Evolutionary conservation across 2,888 invertebrate genomes (phyloP).

Genomic region (Tanypteryx hageni): DNA sequence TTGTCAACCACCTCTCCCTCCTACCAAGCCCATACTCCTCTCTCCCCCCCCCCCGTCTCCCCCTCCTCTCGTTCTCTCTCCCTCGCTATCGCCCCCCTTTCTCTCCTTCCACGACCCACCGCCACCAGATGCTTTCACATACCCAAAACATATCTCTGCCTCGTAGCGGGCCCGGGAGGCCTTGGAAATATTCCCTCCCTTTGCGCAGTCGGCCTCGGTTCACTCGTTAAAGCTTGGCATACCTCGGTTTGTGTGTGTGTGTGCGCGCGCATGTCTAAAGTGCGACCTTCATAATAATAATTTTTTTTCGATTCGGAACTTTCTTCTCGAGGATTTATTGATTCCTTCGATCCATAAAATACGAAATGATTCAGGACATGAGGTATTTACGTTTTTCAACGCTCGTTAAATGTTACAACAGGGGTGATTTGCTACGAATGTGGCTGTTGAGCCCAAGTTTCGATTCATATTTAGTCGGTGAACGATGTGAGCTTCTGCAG

Average conservation of each 20-base stretch:
- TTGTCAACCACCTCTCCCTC: neutral
- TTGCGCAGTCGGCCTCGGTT: neutral
- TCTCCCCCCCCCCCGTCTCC: too few relatives aligned
- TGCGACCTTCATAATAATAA: neutral
- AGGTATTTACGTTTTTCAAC: too few relatives aligned
- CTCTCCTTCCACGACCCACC: neutral
- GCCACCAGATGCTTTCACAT: neutral
- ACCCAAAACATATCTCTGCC: neutral
- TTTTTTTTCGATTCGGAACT: neutral
- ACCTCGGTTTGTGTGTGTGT: neutral
- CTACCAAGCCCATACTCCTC: neutral
- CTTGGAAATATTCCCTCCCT: neutral
- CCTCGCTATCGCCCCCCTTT: neutral
- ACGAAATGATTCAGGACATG: too few relatives aligned
- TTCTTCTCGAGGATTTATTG: neutral
- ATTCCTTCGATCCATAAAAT: neutral
- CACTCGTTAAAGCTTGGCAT: neutral
- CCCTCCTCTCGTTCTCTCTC: too few relatives aligned
- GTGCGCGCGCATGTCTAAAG: neutral
- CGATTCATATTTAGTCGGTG: too few relatives aligned
- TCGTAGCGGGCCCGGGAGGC: neutral
- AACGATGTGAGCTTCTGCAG: too few relatives aligned
- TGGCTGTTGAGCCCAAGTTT: too few relatives aligned
- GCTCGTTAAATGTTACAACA: too few relatives aligned
- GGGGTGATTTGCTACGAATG: too few relatives aligned